Evolutionary conservation across 1,140 invertebrate species (phyloP), one percentile per base, ranked within the genome.

Genomic region (Chironomus striatipennis): DNA sequence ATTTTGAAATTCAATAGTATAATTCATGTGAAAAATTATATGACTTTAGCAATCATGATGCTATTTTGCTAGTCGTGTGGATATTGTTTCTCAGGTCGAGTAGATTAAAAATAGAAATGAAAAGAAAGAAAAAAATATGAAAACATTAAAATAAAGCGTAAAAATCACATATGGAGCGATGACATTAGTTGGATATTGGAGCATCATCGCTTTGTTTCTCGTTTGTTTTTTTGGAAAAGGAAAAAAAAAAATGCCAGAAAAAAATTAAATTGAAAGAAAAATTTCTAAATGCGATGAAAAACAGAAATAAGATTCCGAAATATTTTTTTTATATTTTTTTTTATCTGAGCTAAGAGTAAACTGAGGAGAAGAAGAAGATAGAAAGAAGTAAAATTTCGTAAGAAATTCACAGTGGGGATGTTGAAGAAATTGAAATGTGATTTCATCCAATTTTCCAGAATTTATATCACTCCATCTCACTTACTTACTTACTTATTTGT

Each of bases 401-500:
- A 47, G 15, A 47, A 57, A 57, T 57, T 57, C 47, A 57, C 47
- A 57, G 47, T 57, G 47, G 47, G 47, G n/a, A n/a, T n/a, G n/a
- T n/a, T n/a, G 15, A 57, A n/a, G 47, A 57, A 47, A 47, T 47
- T 15, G 24, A 34, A 34, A 34, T 34, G 24, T 34, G 24, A 47
- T 57, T 57, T 57, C 47, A 57, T 57, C 47, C 47, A 57, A 57
- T 57, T 57, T 57, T 57, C 47, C 47, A 57, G 47, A 57, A 15
- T 57, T 15, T 57, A n/a, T 57, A 34, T 34, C 24, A 34, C 24
- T 34, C 24, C 24, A 34, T 34, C 24, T 34, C 24, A 34, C 24
- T 34, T 34, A 5, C 24, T 34, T 34, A 34, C 24, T 34, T 34
- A 5, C 24, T 34, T 34, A 34, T 34, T 34, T 34, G 24, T 34